Base-by-base conservation (phyloP, 2,888 invertebrate species). In the Stomorhina lunata region DNA sequence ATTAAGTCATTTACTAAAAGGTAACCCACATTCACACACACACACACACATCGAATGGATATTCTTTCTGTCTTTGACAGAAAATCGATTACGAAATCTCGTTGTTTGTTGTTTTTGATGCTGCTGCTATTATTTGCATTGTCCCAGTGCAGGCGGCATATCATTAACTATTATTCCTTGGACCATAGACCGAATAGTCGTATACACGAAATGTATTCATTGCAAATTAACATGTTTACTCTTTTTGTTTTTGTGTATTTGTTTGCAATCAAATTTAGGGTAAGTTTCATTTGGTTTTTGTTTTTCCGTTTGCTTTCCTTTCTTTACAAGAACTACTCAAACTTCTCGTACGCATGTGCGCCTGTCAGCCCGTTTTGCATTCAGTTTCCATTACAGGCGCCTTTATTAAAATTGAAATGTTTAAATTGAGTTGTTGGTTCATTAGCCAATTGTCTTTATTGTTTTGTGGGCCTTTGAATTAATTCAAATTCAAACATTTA, bases 361-460 rank as follows among this genome's bases (percentile, higher is more conserved):
- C 65, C 32, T 34, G 25, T 9, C 15, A 3, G 25, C 50, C 12
- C n/a, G 50, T 2, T 66, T 50, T 50, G n/a, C 25, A n/a, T 32
- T 15, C 61, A 55, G 53, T 15, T 37, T 68, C 34, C 37, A 17
- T 53, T 68, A 15, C 53, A 40, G 29, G 53, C 29, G 55, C 55
- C 53, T 65, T 22, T 43, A 76, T 27, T 76, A 4, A 43, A 55
- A 45, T 57, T 43, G 53, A 43, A 75, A 65, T 43, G 43, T 45
- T 65, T 65, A 37, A 76, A 76, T 66, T 76, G 57, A 76, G 75
- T 76, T 66, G 75, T 76, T 76, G 55, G 75, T 48, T 76, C 66
- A 76, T 76, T 76, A 76, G 75, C 57, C 65, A 66, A 76, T 76
- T 76, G 65, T 43, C 32, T 63, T 29, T 43, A 43, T 75, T 75